phyloP scores from a whole-genome alignment of 30 jellyfish, hydroid and myxozoan species.

The Aurelia sp. region DNA sequence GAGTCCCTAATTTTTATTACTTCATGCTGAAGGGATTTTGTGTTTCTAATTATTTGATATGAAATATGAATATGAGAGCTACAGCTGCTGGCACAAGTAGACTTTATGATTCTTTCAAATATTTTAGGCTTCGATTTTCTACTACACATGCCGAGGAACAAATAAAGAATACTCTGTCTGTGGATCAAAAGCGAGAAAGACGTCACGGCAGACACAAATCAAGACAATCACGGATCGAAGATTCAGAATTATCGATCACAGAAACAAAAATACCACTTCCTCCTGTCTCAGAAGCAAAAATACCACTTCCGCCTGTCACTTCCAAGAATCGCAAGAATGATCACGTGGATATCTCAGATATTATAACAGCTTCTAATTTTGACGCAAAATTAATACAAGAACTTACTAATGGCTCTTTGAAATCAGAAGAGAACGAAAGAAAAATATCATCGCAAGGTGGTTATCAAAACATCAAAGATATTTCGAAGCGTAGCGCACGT shows the following conservation, averaged over 20 bases:
- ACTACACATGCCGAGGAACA: slow-evolving; percentile 13
- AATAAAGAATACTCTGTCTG: slow-evolving; percentile 3
- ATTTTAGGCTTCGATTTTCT: slow-evolving; percentile 60
- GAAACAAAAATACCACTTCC: slow-evolving; percentile 31
- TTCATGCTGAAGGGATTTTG: too few relatives aligned
- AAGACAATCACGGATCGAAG: not conserved
- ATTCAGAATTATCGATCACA: not conserved
- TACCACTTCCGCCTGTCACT: slow-evolving; percentile 75
- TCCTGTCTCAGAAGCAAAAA: slow-evolving; percentile 2
- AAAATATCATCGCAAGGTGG: slow-evolving; percentile 17
- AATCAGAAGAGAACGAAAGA: slow-evolving; percentile 26
- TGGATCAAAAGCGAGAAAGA: slow-evolving; percentile 16
- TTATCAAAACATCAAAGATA: not conserved
- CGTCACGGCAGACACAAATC: slow-evolving; percentile 19
- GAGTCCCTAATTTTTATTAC: too few relatives aligned
- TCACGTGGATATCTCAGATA: slow-evolving; percentile 65
- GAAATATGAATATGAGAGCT: too few relatives aligned
- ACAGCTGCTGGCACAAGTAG: too few relatives aligned
- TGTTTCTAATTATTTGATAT: too few relatives aligned
- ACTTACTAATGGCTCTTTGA: not conserved
- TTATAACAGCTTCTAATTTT: slow-evolving; percentile 32
- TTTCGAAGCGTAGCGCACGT: slow-evolving; percentile 39
- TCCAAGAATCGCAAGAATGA: slow-evolving; percentile 53
- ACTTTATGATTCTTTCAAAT: not conserved
- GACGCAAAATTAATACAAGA: slow-evolving; percentile 55